phyloP scores from a whole-genome alignment of 30 jellyfish, hydroid and myxozoan species.

The Cassiopea xamachana region DNA sequence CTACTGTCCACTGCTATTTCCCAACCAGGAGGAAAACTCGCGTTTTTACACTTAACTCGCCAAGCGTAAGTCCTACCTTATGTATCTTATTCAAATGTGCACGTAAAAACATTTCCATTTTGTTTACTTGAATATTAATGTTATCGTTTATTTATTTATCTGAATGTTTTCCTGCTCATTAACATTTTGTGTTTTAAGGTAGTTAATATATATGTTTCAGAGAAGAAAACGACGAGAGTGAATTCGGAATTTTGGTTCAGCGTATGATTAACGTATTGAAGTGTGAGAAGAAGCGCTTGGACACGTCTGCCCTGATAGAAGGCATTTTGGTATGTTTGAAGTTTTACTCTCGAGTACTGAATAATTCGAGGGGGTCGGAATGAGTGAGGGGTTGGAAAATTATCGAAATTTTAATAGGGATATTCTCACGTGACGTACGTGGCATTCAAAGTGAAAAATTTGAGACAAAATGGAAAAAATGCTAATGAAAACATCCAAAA shows the following conservation, averaged over 20 bases:
- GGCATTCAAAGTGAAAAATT: too few relatives aligned
- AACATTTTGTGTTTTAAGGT: too few relatives aligned
- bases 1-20: conserved; percentile 79
- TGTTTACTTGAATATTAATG: background rate
- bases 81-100: background rate
- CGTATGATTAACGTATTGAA: conserved; percentile 2
- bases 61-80: conserved; percentile 29
- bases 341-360: background rate
- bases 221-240: conserved; percentile 14
- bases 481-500: too few relatives aligned
- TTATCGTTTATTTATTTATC: background rate
- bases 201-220: too few relatives aligned
- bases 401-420: too few relatives aligned
- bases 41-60: conserved; percentile 69
- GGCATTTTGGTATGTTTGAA: conserved; percentile 34
- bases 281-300: background rate
- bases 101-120: background rate
- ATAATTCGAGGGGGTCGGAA: too few relatives aligned
- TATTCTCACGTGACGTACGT: too few relatives aligned
- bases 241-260: conserved; percentile 4
- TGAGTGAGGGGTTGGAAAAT: too few relatives aligned
- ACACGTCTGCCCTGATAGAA: conserved; percentile 4
- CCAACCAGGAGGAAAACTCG: conserved; percentile 97
- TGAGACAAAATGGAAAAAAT: too few relatives aligned
- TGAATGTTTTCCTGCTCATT: background rate